phyloP scores from a whole-genome alignment of 2,888 invertebrate genomes.

The Operophtera brumata region DNA sequence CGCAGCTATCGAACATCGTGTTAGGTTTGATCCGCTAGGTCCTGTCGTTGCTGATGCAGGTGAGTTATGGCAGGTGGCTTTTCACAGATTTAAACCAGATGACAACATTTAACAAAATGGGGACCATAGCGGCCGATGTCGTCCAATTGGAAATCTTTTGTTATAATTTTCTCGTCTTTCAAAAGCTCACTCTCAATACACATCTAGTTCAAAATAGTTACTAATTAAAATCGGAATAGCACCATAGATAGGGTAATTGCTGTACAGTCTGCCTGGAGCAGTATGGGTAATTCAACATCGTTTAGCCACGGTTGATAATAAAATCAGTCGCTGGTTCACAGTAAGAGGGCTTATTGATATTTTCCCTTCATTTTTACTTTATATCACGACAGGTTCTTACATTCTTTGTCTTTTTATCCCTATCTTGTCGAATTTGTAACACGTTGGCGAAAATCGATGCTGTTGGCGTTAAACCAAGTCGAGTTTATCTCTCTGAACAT shows the following conservation, averaged over 20 bases:
- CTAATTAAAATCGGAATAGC: neutral
- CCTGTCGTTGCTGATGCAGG: conserved; percentile 83
- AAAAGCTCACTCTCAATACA: neutral
- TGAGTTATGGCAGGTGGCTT: conserved; percentile 49
- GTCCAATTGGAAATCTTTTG: too few species aligned
- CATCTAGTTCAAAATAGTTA: neutral
- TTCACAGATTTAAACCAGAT: neutral
- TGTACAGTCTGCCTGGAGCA: neutral
- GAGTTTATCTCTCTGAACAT: conserved; percentile 19
- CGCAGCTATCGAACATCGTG: conserved; percentile 86
- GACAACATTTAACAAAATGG: too few species aligned
- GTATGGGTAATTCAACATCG: neutral
- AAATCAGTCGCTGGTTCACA: neutral
- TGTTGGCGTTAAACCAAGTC: conserved; percentile 46
- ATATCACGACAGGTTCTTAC: conserved; percentile 5
- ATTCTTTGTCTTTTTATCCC: conserved; percentile 15
- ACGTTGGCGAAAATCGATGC: conserved; percentile 45
- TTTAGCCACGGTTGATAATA: neutral
- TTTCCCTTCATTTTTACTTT: conserved; percentile 4
- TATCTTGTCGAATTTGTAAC: conserved; percentile 17
- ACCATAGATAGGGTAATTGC: too few species aligned
- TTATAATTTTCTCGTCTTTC: too few species aligned
- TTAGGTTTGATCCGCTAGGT: conserved; percentile 87
- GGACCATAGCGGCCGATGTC: too few species aligned
- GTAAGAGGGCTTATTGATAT: neutral